Percentiles rank a stretch among this genome's conserved stretches.
Evolutionary conservation across 2,888 invertebrate species (phyloP).

Genomic region (Andricus curvator): DNA sequence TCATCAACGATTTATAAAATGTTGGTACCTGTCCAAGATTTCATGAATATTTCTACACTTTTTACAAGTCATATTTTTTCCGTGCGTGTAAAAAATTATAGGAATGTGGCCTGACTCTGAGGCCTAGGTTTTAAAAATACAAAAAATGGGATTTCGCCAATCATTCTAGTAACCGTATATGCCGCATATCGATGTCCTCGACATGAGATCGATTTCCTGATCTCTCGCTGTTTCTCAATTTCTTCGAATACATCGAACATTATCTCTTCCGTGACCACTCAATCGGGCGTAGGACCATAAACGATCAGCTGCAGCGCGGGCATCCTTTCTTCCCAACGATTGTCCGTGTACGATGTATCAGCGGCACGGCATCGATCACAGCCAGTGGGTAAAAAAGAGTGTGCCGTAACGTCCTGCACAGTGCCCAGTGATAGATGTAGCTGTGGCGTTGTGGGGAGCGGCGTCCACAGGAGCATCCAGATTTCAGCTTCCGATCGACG

Average conservation of each 20-base stretch:
- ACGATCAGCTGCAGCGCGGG: background rate
- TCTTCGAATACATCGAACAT: background rate
- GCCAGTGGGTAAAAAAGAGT: background rate
- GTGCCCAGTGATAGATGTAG: conserved; percentile 1
- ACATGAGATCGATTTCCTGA: conserved; percentile 1
- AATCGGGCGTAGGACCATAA: conserved; percentile 1
- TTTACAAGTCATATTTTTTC: no score
- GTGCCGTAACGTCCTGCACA: conserved; percentile 3
- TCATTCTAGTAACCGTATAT: background rate
- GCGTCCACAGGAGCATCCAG: conserved; percentile 2
- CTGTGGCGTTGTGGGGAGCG: background rate
- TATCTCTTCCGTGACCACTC: background rate
- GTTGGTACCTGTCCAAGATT: no score
- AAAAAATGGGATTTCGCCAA: no score
- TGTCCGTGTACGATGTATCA: background rate
- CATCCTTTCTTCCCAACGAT: background rate
- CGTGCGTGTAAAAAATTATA: no score
- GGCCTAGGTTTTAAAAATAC: background rate
- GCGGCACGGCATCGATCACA: conserved; percentile 1
- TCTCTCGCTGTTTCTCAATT: conserved; percentile 7
- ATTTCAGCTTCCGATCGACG: background rate
- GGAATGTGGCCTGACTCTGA: no score
- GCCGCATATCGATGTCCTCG: background rate
- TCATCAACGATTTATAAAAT: no score
- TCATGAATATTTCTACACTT: no score